phyloP scores from a whole-genome alignment of 2,113 vertebrate genomes.

The Vanacampus margaritifer region DNA sequence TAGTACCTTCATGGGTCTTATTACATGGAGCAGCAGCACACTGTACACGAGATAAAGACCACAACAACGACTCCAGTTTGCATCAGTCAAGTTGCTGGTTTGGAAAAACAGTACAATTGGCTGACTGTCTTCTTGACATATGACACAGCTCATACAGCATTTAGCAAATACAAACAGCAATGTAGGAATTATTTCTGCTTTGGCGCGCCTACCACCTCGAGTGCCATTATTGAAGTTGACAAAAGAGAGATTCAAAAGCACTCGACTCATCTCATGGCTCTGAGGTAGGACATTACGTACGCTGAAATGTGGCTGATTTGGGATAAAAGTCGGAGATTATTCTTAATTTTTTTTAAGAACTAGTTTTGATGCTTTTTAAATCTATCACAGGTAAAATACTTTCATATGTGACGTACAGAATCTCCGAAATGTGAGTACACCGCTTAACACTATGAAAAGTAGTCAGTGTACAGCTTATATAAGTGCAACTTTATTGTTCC shows the following conservation, averaged over 20 bases:
- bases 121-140: constrained; percentile 27
- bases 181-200: constrained; percentile 9
- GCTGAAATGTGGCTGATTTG: no score
- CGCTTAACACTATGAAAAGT: no score
- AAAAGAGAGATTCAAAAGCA: constrained; percentile 34
- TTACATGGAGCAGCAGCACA: constrained; percentile 15
- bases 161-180: constrained; percentile 25
- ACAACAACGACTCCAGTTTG: not conserved
- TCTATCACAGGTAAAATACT: no score
- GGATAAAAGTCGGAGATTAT: no score
- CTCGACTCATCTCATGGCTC: constrained; percentile 41
- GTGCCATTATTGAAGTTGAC: constrained; percentile 10
- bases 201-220: constrained; percentile 7
- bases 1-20: not conserved
- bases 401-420: no score
- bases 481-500: no score
- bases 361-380: no score
- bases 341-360: no score
- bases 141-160: constrained; percentile 37
- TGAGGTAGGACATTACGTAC: no score
- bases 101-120: not conserved
- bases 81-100: not conserved
- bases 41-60: constrained; percentile 9
- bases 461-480: no score
- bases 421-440: no score